A percentile compares a stretch with the other conserved stretches of the same genome.
Conservation (phyloP, 2,113 vertebrate species). For the Tetrao urogallus region DNA sequence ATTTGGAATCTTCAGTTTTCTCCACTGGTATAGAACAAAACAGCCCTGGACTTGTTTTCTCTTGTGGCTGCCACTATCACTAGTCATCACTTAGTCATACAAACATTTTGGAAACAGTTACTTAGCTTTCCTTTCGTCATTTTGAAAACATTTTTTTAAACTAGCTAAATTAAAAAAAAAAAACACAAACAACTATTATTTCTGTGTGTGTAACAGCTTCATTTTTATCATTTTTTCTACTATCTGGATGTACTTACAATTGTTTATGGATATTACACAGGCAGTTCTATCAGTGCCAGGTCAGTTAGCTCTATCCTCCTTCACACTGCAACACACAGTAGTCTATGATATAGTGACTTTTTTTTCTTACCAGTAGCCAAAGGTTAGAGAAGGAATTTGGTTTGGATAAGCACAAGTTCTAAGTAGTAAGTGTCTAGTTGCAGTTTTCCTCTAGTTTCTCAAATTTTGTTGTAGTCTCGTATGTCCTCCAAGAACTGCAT, state of each 20-base stretch:
- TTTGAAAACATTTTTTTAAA: background rate
- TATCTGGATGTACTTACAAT: background rate
- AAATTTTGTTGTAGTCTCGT: background rate
- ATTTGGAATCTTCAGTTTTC: background rate
- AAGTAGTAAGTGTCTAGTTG: background rate
- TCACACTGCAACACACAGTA: background rate
- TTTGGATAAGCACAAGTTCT: background rate
- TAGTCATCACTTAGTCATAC: background rate
- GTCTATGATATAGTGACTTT: background rate
- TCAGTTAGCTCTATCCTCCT: background rate
- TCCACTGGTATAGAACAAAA: background rate
- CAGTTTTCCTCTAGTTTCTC: background rate
- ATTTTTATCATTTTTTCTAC: background rate
- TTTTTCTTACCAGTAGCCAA: background rate
- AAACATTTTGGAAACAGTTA: background rate
- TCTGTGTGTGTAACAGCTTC: background rate
- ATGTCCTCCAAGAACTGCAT: background rate
- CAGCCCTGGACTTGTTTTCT: background rate
- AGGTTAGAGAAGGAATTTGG: background rate
- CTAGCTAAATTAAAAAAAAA: background rate
- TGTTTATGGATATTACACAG: background rate
- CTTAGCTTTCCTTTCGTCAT: background rate
- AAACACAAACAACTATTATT: background rate
- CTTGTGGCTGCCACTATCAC: background rate
- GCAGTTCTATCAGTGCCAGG: background rate